phyloP scores from a whole-genome alignment of 2,113 vertebrate genomes.

The Bos indicus region DNA sequence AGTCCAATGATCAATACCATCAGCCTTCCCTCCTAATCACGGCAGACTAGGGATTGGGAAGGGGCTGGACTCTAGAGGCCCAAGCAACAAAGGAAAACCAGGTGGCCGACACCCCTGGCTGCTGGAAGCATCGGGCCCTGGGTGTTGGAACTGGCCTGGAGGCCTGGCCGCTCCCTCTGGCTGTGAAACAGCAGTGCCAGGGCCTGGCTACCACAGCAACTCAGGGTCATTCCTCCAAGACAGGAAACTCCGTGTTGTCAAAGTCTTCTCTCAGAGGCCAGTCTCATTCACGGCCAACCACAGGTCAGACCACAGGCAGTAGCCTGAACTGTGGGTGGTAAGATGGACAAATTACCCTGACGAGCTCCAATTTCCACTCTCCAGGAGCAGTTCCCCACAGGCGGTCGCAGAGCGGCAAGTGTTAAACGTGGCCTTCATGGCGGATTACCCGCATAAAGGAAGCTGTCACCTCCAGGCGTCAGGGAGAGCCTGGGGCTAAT shows the following conservation, averaged over 20 bases:
- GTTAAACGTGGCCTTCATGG: slow-evolving; percentile 64
- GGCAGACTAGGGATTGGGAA: neutral
- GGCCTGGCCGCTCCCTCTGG: neutral
- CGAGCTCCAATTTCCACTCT: slow-evolving; percentile 26
- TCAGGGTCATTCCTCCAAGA: neutral
- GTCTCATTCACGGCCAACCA: neutral
- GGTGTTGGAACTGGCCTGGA: neutral
- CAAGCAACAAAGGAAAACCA: neutral
- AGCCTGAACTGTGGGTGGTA: neutral
- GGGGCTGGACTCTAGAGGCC: neutral
- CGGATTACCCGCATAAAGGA: slow-evolving; percentile 46
- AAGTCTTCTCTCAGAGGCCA: neutral
- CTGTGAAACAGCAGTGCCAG: neutral
- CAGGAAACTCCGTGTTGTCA: neutral
- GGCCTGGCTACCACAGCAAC: neutral
- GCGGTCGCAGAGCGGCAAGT: neutral
- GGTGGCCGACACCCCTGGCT: neutral
- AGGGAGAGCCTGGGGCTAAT: neutral
- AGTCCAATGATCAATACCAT: neutral
- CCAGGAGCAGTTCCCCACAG: slow-evolving; percentile 23
- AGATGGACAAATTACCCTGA: slow-evolving; percentile 56
- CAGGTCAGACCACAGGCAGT: neutral
- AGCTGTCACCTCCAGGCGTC: neutral
- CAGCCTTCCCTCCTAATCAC: neutral
- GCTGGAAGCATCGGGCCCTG: accelerated